Base-by-base conservation (phyloP, 2,113 vertebrate species). In the Chitala chitala region DNA sequence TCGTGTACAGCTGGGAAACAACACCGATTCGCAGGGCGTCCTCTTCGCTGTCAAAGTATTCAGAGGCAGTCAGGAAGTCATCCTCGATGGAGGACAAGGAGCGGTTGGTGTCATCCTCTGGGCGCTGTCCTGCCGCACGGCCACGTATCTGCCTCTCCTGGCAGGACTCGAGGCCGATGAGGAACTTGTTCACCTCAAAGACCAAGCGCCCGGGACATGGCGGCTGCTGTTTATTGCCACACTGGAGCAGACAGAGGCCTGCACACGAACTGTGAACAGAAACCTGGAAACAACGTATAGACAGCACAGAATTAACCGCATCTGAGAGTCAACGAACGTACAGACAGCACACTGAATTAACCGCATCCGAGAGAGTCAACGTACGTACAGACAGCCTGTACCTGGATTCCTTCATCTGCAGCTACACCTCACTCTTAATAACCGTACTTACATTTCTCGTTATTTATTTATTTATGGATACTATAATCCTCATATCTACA, bases 41-140 rank as follows among this genome's bases (percentile, higher is more conserved):
- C 12, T 90, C 90, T 66, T 98, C 94, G 0, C 91, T 95, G 73
- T 99, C 95, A 33, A 98, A 82, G 84, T 98, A 93, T 81, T 98
- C 96, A 0, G 95, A 97, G 1, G 96, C 96, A 0, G 96, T 99
- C 56, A 95, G 90, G 81, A 98, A 99, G 86, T 98, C 96, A 77
- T 99, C 96, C 68, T 99, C 96, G 42, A 98, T 96, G 42, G 96
- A 98, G 1, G 95, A 98, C 69, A 96, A 89, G 0, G 96, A 99
- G 75, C 94, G 94, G 83, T 95, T 98, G 0, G 95, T 98, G 84
- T 98, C 96, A 68, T 98, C 96, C 65, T 98, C 96, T 0, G 92
- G 73, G 50, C 90, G 92, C 48, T 91, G 83, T 68, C 88, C 69
- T 3, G 56, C 82, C 10, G 69, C 73, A 24, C 84, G 80, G 26